Percentiles rank a stretch among this genome's conserved stretches.
Conservation (phyloP, 2,113 vertebrate species). For the Chamaea fasciata region DNA sequence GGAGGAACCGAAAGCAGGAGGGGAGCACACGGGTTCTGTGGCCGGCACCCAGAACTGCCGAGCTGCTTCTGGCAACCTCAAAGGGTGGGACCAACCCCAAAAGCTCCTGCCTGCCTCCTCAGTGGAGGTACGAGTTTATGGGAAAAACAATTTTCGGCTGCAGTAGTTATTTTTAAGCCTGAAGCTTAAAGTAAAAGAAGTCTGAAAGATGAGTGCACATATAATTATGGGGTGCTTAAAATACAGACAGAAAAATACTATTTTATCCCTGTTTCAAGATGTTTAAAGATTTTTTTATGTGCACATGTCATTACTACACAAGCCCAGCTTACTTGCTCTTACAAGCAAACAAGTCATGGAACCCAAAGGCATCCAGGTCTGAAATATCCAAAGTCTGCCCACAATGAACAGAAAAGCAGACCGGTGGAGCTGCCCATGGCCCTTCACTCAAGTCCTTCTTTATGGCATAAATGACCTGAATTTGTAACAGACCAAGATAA, state of each 20-base stretch:
- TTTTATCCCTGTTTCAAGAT: constrained; percentile 12
- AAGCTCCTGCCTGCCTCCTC: neutral
- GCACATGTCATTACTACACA: neutral
- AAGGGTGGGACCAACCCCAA: neutral
- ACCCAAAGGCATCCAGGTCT: neutral
- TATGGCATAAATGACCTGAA: neutral
- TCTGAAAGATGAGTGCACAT: neutral
- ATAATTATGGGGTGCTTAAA: constrained; percentile 20
- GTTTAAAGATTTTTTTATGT: neutral
- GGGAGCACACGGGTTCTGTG: neutral
- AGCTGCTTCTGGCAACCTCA: neutral
- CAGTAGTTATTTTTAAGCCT: constrained; percentile 26
- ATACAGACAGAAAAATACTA: neutral
- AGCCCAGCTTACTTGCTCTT: neutral
- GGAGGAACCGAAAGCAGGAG: neutral
- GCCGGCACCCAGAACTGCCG: fast-evolving
- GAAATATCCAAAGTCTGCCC: neutral
- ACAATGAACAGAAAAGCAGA: neutral
- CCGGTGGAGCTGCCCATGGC: neutral
- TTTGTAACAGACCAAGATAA: neutral
- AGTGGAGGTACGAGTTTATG: neutral
- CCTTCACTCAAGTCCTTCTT: neutral
- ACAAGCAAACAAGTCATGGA: neutral
- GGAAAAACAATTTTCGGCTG: constrained; percentile 12
- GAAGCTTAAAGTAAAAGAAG: neutral